These are phyloP conservation scores for Microhierax caerulescens DNA, from an alignment of 2,797 vertebrate species.

Conservation along the genomic window DNA sequence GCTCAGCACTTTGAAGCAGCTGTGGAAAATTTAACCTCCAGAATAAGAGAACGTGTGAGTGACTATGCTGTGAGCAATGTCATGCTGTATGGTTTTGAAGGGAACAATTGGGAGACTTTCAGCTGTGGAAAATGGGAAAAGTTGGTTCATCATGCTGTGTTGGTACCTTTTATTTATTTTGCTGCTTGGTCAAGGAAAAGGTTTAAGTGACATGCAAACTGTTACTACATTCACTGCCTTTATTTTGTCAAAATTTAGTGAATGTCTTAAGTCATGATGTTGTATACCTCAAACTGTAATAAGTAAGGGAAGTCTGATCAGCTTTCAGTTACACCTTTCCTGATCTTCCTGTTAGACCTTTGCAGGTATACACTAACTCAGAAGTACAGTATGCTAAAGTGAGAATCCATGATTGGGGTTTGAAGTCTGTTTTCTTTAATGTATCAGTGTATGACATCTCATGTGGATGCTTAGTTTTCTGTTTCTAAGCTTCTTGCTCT, in stretches of 20 bases:
- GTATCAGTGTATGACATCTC: neutral
- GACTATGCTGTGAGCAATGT: neutral
- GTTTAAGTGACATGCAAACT: neutral
- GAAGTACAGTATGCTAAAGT: neutral
- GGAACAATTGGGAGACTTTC: neutral
- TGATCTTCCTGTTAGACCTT: neutral
- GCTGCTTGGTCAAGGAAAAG: neutral
- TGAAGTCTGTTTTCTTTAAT: neutral
- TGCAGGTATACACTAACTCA: neutral
- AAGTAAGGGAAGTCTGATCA: neutral
- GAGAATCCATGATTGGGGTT: neutral
- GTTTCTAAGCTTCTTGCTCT: neutral
- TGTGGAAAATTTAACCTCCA: slow-evolving; percentile 76
- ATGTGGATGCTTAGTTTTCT: neutral
- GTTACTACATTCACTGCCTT: neutral
- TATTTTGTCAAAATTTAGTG: neutral
- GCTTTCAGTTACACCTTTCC: neutral
- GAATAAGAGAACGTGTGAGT: slow-evolving; percentile 81
- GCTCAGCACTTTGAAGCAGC: slow-evolving; percentile 78
- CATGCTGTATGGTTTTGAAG: neutral
- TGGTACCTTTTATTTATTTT: neutral
- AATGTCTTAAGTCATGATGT: neutral
- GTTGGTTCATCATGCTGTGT: neutral
- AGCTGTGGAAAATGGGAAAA: neutral
- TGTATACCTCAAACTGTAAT: neutral